Evolutionary conservation across 2,797 vertebrate species (phyloP).

Genomic region (Liasis olivaceus): DNA sequence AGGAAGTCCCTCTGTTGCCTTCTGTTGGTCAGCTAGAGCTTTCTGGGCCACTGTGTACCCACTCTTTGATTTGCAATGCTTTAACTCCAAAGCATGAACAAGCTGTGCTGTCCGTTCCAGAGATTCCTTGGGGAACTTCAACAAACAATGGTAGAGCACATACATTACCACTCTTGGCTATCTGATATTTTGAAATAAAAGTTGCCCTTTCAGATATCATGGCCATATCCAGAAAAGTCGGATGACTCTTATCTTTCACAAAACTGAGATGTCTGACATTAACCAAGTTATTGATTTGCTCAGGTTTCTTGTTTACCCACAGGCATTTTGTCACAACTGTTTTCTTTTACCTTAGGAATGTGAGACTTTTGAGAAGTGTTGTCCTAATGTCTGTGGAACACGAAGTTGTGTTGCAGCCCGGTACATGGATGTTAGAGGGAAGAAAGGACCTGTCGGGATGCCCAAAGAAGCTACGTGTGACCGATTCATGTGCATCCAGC

Average conservation of each 20-base stretch:
- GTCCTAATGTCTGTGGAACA: conserved; percentile 94
- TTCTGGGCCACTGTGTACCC: too few relatives aligned
- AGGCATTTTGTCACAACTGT: background rate
- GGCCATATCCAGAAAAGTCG: background rate
- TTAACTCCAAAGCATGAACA: background rate
- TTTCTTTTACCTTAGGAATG: conserved; percentile 82
- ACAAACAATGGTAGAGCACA: background rate
- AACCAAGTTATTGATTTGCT: background rate
- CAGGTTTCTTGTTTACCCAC: background rate
- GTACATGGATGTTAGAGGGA: conserved; percentile 91
- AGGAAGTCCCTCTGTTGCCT: background rate
- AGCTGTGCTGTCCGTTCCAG: background rate
- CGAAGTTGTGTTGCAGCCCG: conserved; percentile 95
- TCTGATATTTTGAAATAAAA: background rate
- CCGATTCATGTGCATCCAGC: conserved; percentile 96
- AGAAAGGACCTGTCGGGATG: conserved; percentile 91
- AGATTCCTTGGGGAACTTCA: background rate
- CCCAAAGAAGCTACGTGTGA: conserved; percentile 93
- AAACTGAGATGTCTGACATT: background rate
- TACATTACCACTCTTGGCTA: background rate
- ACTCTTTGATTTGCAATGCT: background rate
- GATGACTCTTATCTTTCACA: background rate
- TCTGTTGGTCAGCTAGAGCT: background rate
- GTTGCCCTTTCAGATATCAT: background rate
- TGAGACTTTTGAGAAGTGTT: conserved; percentile 96